Conservation (phyloP, 2,113 vertebrate genomes). For the Neopipo cinnamomea region DNA sequence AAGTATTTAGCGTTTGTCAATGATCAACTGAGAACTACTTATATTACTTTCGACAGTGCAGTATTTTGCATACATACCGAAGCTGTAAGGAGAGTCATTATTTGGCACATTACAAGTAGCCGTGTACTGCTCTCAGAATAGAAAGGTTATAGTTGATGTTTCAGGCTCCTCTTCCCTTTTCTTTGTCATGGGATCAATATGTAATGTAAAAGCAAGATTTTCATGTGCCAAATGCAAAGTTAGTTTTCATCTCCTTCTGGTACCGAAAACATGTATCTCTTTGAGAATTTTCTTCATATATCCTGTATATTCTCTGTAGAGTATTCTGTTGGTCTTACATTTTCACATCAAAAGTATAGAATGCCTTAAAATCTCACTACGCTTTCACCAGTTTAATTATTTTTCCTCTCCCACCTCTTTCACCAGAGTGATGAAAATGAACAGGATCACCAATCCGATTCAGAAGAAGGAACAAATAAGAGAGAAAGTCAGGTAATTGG, state of each 20-base stretch:
- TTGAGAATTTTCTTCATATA: neutral
- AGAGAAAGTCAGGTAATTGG: constrained; percentile 86
- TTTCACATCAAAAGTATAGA: neutral
- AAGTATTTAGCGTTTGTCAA: neutral
- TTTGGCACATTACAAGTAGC: neutral
- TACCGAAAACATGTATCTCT: neutral
- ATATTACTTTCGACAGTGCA: neutral
- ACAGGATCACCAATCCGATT: constrained; percentile 89
- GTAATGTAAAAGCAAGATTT: neutral
- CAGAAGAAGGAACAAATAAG: constrained; percentile 90
- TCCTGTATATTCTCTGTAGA: neutral
- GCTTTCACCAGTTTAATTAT: neutral
- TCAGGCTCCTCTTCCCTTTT: neutral
- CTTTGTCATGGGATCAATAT: neutral
- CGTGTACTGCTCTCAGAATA: neutral
- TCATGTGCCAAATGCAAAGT: neutral
- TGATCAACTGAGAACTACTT: neutral
- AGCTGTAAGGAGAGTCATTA: neutral
- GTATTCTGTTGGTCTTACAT: neutral
- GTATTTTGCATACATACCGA: neutral
- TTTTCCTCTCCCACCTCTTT: neutral
- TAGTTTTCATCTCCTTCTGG: neutral
- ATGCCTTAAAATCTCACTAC: neutral
- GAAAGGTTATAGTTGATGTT: neutral
- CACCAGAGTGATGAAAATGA: constrained; percentile 95